These are phyloP conservation scores for Drosophila putrida DNA, from an alignment of 2,888 invertebrate species.

Conservation along the genomic window DNA sequence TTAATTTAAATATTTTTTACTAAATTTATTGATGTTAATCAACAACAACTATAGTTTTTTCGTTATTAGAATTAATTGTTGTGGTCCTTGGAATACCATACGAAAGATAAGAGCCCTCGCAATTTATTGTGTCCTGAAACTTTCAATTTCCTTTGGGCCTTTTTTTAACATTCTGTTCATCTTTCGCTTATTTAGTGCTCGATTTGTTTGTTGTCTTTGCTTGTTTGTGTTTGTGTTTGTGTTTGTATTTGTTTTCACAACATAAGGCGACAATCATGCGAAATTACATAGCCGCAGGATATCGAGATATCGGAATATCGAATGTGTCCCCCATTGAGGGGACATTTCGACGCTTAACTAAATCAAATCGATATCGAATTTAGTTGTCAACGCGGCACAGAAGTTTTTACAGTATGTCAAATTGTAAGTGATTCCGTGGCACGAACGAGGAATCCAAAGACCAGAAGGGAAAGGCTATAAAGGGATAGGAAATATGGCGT, in stretches of 20 bases:
- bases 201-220: slow-evolving; percentile 57
- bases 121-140: slow-evolving; percentile 15
- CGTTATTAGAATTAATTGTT: no score
- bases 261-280: slow-evolving; percentile 75
- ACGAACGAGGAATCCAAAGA: slow-evolving; percentile 6
- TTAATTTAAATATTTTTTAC: no score
- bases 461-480: neutral
- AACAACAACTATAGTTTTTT: no score
- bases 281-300: slow-evolving; percentile 61
- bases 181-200: slow-evolving; percentile 59
- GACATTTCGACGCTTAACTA: slow-evolving; percentile 74
- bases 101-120: slow-evolving; percentile 9
- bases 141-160: slow-evolving; percentile 21
- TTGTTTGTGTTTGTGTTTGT: slow-evolving; percentile 72
- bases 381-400: slow-evolving; percentile 71
- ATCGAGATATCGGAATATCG: slow-evolving; percentile 8
- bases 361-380: slow-evolving; percentile 81
- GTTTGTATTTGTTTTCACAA: slow-evolving; percentile 73
- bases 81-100: no score
- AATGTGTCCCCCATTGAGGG: slow-evolving; percentile 27
- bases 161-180: slow-evolving; percentile 22
- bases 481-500: slow-evolving; percentile 24
- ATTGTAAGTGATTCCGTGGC: slow-evolving; percentile 54
- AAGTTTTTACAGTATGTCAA: slow-evolving; percentile 71
- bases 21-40: no score